A percentile compares a stretch with the other conserved stretches of the same genome.
phyloP scores from a whole-genome alignment of 2,113 vertebrate genomes.

The Hymenochirus boettgeri region DNA sequence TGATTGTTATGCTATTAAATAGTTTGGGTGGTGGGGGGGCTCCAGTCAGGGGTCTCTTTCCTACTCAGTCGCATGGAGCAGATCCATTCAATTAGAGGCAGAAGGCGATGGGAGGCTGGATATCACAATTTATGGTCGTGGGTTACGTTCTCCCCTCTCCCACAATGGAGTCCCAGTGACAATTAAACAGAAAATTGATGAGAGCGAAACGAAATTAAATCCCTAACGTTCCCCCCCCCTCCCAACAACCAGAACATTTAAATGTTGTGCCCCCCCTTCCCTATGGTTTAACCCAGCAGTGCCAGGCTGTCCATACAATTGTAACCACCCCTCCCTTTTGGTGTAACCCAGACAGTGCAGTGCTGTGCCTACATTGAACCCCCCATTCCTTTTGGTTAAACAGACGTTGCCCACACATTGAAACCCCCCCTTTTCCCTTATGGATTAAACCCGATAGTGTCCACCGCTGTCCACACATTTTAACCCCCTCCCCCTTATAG shows the following conservation, averaged over 20 bases:
- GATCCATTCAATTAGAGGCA: slow-evolving; percentile 53
- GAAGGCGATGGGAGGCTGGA: slow-evolving; percentile 62
- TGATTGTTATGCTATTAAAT: slow-evolving; percentile 4
- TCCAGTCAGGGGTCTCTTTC: slow-evolving; percentile 15
- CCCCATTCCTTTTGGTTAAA: too few species aligned
- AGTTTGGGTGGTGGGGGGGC: slow-evolving; percentile 8
- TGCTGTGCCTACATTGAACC: too few species aligned
- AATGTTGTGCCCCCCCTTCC: slow-evolving; percentile 6
- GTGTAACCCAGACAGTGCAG: too few species aligned
- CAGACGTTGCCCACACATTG: too few species aligned
- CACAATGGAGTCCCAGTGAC: slow-evolving; percentile 69
- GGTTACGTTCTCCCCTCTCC: slow-evolving; percentile 67
- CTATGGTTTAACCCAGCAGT: too few species aligned
- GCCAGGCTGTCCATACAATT: not conserved
- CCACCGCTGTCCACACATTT: not conserved
- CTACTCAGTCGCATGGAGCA: slow-evolving; percentile 24
- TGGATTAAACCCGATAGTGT: too few species aligned
- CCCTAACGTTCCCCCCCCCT: slow-evolving; percentile 46
- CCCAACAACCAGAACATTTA: slow-evolving; percentile 23
- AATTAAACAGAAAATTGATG: slow-evolving; percentile 79
- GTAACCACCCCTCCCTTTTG: not conserved
- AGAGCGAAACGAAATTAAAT: slow-evolving; percentile 60
- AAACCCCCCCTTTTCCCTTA: too few species aligned
- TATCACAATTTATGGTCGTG: slow-evolving; percentile 70
- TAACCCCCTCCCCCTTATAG: too few species aligned